Evolutionary conservation across 1,140 invertebrate genomes (phyloP), one percentile per base, ranked within the genome.

Genomic region (Papilio polytes): DNA sequence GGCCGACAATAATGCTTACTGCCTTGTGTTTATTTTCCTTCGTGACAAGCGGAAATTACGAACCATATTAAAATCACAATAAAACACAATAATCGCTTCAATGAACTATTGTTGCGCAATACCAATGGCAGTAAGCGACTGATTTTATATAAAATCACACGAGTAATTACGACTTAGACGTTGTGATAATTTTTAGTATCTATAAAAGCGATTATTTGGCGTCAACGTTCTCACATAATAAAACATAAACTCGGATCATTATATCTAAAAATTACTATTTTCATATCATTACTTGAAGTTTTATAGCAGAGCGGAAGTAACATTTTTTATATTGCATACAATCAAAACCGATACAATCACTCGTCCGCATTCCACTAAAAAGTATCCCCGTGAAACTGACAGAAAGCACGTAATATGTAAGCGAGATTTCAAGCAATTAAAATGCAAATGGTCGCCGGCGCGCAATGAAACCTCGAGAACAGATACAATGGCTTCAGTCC

Each of bases 361-460:
- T 56, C 6, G 12, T 66, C 22, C 10, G 63, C 22, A 70, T 70
- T 70, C 12, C 22, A 70, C 22, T 31, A 70, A 70, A 31, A 31
- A 31, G 13, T 70, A 70, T 70, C 31, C 63, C 63, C 22, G 26
- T 70, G 59, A 70, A 70, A 70, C 12, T 31, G 63, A 70, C 63
- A 31, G 12, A 70, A 31, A 70, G 63, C 63, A 70, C 63, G 63
- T 31, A 70, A 89, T 87, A 84, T 88, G 86, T 89, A 85, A 87
- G 85, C 84, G 86, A 87, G 84, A 87, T 83, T 85, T 86, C 85
- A 86, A 88, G 84, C 86, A 90, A 89, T 91, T 90, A 92, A 92
- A 89, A 89, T 91, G 87, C 85, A 88, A 91, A 91, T 90, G 81
- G 80, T 87, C 83, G 85, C 83, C 84, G 85, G 86, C 83, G 85